Evolutionary conservation across 2,888 invertebrate species (phyloP).

Genomic region (Steinernema carpocapsae): DNA sequence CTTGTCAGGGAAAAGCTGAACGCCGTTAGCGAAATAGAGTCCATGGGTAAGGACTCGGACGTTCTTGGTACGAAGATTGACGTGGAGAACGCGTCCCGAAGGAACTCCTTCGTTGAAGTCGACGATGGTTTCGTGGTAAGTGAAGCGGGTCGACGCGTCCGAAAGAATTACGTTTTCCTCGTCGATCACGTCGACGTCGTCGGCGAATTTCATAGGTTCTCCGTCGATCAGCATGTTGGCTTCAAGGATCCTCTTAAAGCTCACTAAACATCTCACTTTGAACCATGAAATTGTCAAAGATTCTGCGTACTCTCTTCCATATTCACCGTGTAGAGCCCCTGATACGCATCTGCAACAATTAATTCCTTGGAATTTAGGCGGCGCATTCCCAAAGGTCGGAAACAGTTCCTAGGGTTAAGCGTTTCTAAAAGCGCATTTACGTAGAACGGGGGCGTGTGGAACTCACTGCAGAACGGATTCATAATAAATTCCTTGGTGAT

Average conservation of each 20-base stretch:
- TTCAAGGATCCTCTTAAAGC: neutral
- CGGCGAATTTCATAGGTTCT: slow-evolving; percentile 21
- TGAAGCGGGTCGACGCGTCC: slow-evolving; percentile 80
- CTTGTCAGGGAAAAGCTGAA: slow-evolving; percentile 81
- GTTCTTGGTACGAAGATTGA: slow-evolving; percentile 79
- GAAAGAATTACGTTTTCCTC: slow-evolving; percentile 81
- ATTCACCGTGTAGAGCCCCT: slow-evolving; percentile 85
- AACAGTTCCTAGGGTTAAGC: slow-evolving; percentile 74
- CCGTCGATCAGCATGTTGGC: slow-evolving; percentile 17
- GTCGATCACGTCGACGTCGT: slow-evolving; percentile 69
- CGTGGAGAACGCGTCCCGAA: slow-evolving; percentile 79
- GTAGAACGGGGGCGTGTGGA: no score
- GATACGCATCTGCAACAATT: slow-evolving; percentile 84
- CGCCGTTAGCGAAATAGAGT: slow-evolving; percentile 85
- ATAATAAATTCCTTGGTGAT: slow-evolving; percentile 48
- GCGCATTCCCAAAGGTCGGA: slow-evolving; percentile 84
- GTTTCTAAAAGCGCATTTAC: slow-evolving; percentile 49
- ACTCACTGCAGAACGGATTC: slow-evolving; percentile 31
- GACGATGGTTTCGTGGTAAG: slow-evolving; percentile 78
- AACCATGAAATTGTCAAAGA: neutral
- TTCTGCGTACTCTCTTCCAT: slow-evolving; percentile 71
- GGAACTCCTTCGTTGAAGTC: slow-evolving; percentile 76
- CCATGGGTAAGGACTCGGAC: slow-evolving; percentile 80
- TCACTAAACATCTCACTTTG: neutral
- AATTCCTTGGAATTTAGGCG: slow-evolving; percentile 78